Conservation (phyloP, 2,113 vertebrate genomes). For the Myodes glareolus region DNA sequence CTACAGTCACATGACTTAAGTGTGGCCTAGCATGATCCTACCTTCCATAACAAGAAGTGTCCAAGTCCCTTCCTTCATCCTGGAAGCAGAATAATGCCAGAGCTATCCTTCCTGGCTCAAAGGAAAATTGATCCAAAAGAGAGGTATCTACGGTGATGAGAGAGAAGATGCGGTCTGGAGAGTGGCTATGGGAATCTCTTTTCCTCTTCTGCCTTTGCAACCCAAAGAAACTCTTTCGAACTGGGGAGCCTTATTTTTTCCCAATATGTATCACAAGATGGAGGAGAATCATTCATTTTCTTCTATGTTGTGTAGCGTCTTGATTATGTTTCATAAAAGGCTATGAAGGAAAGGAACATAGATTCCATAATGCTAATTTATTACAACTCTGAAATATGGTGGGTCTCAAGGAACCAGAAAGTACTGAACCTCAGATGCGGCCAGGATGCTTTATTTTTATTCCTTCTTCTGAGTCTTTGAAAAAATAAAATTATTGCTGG, state of each 20-base stretch:
- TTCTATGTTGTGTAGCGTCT: background rate
- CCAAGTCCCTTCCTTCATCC: background rate
- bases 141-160: conserved; percentile 10
- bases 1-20: conserved; percentile 61
- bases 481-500: conserved; percentile 30
- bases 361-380: background rate
- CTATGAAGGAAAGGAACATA: background rate
- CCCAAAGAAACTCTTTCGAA: conserved; percentile 79
- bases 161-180: conserved; percentile 67
- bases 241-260: conserved; percentile 69
- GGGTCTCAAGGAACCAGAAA: background rate
- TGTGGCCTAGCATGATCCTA: conserved; percentile 19
- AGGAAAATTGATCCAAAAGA: background rate
- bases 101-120: background rate
- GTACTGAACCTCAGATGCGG: background rate
- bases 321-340: background rate
- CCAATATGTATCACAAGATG: conserved; percentile 16
- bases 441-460: background rate
- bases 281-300: background rate
- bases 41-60: conserved; percentile 3
- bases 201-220: conserved; percentile 77
- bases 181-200: conserved; percentile 66
- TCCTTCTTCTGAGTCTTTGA: background rate
- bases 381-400: background rate
- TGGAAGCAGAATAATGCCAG: background rate